Evolutionary conservation across 2,113 vertebrate species (phyloP), one percentile per base, ranked within the genome.

Genomic region (Opisthocomus hoazin): DNA sequence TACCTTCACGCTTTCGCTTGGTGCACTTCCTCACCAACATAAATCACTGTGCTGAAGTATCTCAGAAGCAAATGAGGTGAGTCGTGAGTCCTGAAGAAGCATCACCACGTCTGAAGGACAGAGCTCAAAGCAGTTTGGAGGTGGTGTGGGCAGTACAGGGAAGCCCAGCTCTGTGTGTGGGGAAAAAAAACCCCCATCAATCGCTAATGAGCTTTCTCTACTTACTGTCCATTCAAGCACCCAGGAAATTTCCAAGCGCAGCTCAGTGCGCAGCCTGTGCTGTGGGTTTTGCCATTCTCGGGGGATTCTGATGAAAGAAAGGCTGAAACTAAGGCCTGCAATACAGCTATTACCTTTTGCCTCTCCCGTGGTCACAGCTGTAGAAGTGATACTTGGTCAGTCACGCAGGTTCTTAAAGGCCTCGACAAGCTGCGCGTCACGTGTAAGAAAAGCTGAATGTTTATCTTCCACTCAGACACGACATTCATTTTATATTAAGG

Each of bases 21-120:
- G 6, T 16, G 16, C 11, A 6, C 11, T 53, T n/a, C 39, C 60
- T 74, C 65, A 36, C 15, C 60, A 15, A 2, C 32, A 29, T 3
- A 37, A 43, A 26, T 7, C 63, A n/a, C 37, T 21, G 11, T 27
- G 57, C 32, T 54, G 1, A 79, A 75, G 12, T 4, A 5, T 32
- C 53, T 73, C 36, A 37, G 66, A 50, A 26, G 22, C 9, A 86
- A 74, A 68, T 6, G 23, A 8, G 16, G 0, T 5, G 17, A 43
- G 30, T 21, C 9, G 3, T 3, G 6, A 39, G 10, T 29, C 36
- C 53, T 80, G 70, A 19, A 60, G 75, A 60, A 85, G 43, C 60
- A 39, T 6, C 48, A 54, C 16, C 11, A 19, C 0, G 0, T 2
- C 70, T 23, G 1, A 3, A 82, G 69, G 34, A 56, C 34, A 37